Conservation (phyloP, 2,888 invertebrate species). For the Endotricha flammealis region DNA sequence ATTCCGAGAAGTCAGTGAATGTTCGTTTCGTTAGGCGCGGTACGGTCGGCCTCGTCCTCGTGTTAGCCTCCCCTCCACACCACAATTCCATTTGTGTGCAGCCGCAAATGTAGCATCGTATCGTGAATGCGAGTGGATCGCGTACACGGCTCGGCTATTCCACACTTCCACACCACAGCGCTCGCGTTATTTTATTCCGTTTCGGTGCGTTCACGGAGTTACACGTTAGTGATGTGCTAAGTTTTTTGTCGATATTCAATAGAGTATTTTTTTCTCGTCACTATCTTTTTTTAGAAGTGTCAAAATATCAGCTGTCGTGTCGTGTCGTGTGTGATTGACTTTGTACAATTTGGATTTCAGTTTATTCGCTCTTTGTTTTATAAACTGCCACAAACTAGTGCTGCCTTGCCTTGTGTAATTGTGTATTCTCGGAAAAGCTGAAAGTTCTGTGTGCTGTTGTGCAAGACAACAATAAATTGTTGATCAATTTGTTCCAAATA, state of each 20-base stretch:
- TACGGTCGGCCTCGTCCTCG: constrained; percentile 33
- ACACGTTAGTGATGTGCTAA: too few relatives aligned
- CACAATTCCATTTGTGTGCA: constrained; percentile 5
- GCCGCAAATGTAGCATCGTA: constrained; percentile 2
- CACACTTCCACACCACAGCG: neutral
- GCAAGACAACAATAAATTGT: neutral
- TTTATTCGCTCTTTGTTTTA: too few relatives aligned
- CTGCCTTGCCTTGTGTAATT: neutral
- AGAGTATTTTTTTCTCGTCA: too few relatives aligned
- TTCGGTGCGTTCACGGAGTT: neutral
- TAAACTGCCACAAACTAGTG: too few relatives aligned
- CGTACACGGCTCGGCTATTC: neutral
- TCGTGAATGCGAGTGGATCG: neutral
- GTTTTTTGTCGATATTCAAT: too few relatives aligned
- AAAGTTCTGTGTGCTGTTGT: neutral
- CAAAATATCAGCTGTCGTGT: too few relatives aligned
- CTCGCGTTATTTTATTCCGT: neutral
- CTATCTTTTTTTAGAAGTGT: too few relatives aligned
- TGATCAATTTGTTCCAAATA: neutral
- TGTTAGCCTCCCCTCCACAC: constrained; percentile 26
- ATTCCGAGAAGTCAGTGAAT: constrained; percentile 61
- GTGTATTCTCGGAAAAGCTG: neutral
- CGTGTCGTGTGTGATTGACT: too few relatives aligned
- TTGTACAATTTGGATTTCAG: too few relatives aligned
- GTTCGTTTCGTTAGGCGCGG: constrained; percentile 44